Base-by-base conservation (phyloP, 2,113 vertebrate species). In the Glareola pratincola region DNA sequence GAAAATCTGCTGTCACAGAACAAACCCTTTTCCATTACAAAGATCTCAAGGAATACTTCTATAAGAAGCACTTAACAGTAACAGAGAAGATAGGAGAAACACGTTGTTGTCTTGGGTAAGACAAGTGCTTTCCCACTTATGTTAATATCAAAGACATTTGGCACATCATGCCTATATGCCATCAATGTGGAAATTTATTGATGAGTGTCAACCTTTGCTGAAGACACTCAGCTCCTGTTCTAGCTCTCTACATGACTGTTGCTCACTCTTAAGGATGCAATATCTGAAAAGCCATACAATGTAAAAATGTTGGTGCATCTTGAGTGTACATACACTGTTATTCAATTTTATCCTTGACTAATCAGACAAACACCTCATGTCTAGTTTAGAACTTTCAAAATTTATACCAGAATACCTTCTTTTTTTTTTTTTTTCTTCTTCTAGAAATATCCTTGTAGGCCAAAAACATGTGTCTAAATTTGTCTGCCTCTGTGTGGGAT, bases 1-100 rank as follows among this genome's bases (percentile, higher is more conserved):
- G 56, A 96, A 96, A 97, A 96, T 90, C 76, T 95, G 27, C 68
- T 94, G 60, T 75, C 78, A 94, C 34, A 81, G 63, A 94, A 92
- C 62, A 85, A 95, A 83, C 14, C 27, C 47, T 74, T 91, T 91
- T 48, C 83, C 50, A 74, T 88, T 83, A 91, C n/a, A 83, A 81
- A 62, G 77, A 84, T 64, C 53, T 95, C 6, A 50, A 86, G 63
- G 83, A 97, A 92, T 94, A 66, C 30, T 76, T 60, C 60, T 76
- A 34, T 36, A 85, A 81, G 68, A 96, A 94, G 21, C 50, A 84
- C 72, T 92, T 75, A 50, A 43, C 78, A 89, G 13, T 92, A 72
- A 92, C 39, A 85, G 93, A 69, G 79, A 95, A 86, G 64, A 77
- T 5, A 48, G 11, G 14, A 69, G 72, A 92, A 90, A 66, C 47